Evolutionary conservation across 1,140 invertebrate species (phyloP), one percentile per base, ranked within the genome.

Genomic region (Streblospio benedicti): DNA sequence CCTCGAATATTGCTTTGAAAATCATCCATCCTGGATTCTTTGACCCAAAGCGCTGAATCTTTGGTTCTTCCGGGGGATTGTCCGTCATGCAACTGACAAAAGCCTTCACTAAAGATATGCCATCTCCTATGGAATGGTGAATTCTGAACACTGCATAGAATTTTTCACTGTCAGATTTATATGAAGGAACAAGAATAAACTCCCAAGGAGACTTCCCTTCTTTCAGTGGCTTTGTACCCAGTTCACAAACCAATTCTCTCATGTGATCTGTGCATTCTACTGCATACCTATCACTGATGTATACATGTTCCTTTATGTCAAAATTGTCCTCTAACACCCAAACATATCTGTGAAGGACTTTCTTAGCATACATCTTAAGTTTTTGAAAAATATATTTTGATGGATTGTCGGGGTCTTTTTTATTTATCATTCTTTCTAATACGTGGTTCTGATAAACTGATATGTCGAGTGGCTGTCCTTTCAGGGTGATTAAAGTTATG

Each of bases 121-220:
- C 57, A 27, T 59, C 57, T 16, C 25, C 57, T 18, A 59, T 44
- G 25, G 57, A 59, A 25, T 59, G 57, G 57, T 59, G 57, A 16
- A 38, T n/a, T 4, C 57, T 25, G 27, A 59, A 59, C 6, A 59
- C n/a, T 27, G 32, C 35, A 25, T 31, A 35, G 20, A 14, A 53
- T 9, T 12, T 53, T 18, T 38, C 32, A 16, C 16, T 4, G 23
- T 33, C 49, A 4, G n/a, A n/a, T 14, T 2, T 33, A 23, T 18
- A 16, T 20, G 38, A 38, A 32, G 5, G 4, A 20, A 28, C 33
- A 4, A 59, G 27, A 23, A 59, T 53, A 12, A 33, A 25, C 35
- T 59, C 27, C 57, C 57, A 59, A 27, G 45, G 31, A n/a, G 57
- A 38, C 25, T 59, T 52, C 25, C 41, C 38, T 2, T n/a, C 18